These are phyloP conservation scores for Enteromius argenteus DNA, from an alignment of 2,797 vertebrate genomes.

Conservation along the genomic window DNA sequence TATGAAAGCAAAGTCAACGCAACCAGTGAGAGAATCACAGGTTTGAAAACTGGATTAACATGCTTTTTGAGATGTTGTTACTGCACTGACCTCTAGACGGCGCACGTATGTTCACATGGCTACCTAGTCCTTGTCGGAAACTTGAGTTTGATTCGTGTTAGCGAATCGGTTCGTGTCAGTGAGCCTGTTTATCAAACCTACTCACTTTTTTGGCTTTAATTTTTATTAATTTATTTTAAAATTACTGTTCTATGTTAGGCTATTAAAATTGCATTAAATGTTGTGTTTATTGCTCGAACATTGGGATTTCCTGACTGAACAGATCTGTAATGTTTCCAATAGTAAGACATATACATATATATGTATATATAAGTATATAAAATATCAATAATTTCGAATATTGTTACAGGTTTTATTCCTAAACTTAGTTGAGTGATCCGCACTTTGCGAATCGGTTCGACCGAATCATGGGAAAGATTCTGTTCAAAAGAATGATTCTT, in stretches of 20 bases:
- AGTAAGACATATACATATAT: too few relatives aligned
- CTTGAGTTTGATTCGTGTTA: neutral
- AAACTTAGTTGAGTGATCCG: neutral
- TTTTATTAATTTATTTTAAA: neutral
- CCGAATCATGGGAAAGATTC: constrained; percentile 7
- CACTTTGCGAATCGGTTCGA: neutral
- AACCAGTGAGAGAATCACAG: too few relatives aligned
- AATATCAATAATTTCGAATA: neutral
- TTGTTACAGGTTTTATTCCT: neutral
- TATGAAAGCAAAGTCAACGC: neutral
- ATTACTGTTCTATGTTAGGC: neutral
- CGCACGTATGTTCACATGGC: neutral
- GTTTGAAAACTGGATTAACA: neutral
- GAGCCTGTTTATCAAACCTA: neutral
- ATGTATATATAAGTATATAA: too few relatives aligned
- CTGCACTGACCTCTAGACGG: neutral
- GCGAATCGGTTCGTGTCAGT: neutral
- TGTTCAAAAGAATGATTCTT: constrained; percentile 13
- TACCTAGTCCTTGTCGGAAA: neutral
- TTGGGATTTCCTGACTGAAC: neutral
- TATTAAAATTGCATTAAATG: too few relatives aligned
- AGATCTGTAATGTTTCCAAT: neutral
- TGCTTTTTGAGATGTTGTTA: neutral
- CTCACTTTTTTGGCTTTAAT: neutral
- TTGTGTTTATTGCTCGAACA: neutral